Percentiles rank a stretch among this genome's conserved stretches.
Conservation (phyloP, 64 coral and sea anemone species). For the Dendronephthya gigantea region DNA sequence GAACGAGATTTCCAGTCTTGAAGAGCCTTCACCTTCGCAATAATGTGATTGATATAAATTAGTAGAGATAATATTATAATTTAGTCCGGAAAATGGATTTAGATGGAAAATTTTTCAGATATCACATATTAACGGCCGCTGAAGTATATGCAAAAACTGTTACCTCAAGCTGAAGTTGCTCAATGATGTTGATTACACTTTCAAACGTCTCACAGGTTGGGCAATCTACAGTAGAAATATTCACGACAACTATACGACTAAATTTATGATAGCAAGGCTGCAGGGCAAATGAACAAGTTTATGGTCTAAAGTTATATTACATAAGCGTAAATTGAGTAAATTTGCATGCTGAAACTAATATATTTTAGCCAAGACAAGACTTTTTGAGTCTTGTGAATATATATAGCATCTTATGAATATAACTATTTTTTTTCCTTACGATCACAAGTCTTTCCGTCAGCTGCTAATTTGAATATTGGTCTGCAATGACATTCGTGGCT, state of each 20-base stretch:
- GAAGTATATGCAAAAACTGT: background rate
- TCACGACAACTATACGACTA: too few relatives aligned
- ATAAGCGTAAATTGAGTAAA: too few relatives aligned
- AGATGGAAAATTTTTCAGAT: too few relatives aligned
- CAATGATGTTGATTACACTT: background rate
- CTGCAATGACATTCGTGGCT: constrained; percentile 2
- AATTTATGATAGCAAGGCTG: too few relatives aligned
- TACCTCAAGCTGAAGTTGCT: constrained; percentile 11
- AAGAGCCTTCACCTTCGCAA: background rate
- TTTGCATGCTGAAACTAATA: too few relatives aligned
- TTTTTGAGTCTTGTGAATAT: too few relatives aligned
- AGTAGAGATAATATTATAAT: background rate
- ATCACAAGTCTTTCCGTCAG: constrained; percentile 8
- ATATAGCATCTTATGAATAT: too few relatives aligned
- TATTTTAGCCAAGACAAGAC: too few relatives aligned
- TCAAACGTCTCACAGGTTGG: background rate
- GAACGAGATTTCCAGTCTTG: background rate
- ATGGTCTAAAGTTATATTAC: too few relatives aligned
- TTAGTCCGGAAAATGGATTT: background rate
- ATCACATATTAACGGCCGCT: too few relatives aligned
- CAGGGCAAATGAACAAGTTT: too few relatives aligned
- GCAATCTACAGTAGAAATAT: too few relatives aligned
- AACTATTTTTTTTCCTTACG: constrained; percentile 5
- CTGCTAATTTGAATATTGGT: background rate
- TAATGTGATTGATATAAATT: background rate